These are phyloP conservation scores for Drosophila anomelani DNA, from an alignment of 2,888 invertebrate species.

Conservation along the genomic window DNA sequence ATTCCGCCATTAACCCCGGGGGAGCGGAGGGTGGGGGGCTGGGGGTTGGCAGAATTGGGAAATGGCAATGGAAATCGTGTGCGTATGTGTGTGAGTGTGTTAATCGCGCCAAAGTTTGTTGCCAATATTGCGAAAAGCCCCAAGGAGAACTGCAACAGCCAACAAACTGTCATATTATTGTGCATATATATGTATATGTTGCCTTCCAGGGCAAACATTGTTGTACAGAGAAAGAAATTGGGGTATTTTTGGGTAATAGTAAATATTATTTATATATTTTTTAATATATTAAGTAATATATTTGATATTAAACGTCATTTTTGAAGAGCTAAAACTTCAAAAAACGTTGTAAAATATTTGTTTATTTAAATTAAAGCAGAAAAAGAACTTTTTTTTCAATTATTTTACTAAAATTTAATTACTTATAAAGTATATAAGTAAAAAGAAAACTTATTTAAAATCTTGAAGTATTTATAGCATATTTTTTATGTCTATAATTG, in stretches of 20 bases:
- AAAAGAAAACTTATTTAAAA: too few species aligned
- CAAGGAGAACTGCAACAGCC: conserved; percentile 13
- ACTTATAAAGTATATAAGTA: too few species aligned
- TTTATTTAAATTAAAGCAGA: too few species aligned
- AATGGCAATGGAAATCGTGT: conserved; percentile 3
- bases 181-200: background rate
- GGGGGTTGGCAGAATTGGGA: background rate
- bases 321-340: too few species aligned
- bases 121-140: conserved; percentile 25
- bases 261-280: background rate
- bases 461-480: too few species aligned
- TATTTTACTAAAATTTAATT: too few species aligned
- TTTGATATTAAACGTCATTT: too few species aligned
- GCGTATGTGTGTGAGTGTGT: background rate
- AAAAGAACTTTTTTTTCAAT: too few species aligned
- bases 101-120: conserved; percentile 25
- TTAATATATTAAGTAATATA: too few species aligned
- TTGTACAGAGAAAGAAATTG: background rate
- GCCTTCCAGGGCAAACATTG: background rate
- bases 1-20: background rate
- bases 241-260: background rate
- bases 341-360: too few species aligned
- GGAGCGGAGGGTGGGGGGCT: background rate
- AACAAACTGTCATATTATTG: conserved; percentile 28
- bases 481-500: too few species aligned